Evolutionary conservation across 1,140 invertebrate species (phyloP).

Genomic region (Rhizoglyphus robini): DNA sequence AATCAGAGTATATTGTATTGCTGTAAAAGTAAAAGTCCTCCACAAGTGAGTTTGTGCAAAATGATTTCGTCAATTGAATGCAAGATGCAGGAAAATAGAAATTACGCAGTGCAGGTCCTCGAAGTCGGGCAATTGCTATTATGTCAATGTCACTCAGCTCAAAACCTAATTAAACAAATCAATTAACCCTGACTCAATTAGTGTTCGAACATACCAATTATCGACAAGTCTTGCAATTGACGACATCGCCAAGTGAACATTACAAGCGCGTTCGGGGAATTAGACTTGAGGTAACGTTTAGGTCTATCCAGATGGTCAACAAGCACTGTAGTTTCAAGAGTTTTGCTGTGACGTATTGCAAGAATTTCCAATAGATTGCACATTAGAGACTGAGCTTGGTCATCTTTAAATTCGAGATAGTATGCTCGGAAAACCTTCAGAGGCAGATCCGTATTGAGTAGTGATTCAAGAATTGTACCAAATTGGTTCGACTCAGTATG

Average conservation of each 20-base stretch:
- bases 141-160: not conserved
- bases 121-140: conserved; percentile 9
- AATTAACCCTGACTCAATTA: not conserved
- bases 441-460: not conserved
- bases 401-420: conserved; percentile 10
- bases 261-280: not conserved
- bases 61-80: not conserved
- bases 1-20: no score
- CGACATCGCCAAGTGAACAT: conserved; percentile 9
- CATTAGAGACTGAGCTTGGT: not conserved
- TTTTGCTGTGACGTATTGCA: not conserved
- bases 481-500: not conserved
- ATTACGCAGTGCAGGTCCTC: not conserved
- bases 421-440: not conserved
- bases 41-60: no score
- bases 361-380: conserved; percentile 4
- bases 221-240: not conserved
- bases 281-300: not conserved
- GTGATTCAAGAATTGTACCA: not conserved
- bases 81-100: conserved; percentile 7
- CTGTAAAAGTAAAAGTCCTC: no score
- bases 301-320: not conserved
- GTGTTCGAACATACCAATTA: not conserved
- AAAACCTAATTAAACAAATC: conserved; percentile 2
- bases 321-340: not conserved